Evolutionary conservation across 1,140 invertebrate species (phyloP).

Genomic region (Hetaerina americana): DNA sequence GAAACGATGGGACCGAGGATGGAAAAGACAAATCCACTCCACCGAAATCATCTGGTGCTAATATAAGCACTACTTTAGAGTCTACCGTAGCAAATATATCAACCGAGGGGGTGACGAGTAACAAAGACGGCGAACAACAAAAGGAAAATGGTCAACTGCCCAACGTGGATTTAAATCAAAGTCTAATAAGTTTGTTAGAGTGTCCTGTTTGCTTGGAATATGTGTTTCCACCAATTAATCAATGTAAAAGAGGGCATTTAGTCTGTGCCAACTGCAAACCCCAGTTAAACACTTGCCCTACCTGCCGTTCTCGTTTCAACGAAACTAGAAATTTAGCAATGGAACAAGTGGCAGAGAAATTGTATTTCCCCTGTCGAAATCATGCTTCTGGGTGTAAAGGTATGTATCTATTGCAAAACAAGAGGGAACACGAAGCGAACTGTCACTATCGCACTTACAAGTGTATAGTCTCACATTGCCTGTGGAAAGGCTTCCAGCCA

Average conservation of each 20-base stretch:
- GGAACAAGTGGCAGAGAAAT: slow-evolving; percentile 19
- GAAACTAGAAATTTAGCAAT: slow-evolving; percentile 17
- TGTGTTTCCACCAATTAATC: slow-evolving; percentile 20
- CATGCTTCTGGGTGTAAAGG: slow-evolving; percentile 14
- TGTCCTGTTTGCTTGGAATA: slow-evolving; percentile 24
- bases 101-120: no score
- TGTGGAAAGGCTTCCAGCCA: slow-evolving; percentile 18
- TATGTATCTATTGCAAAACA: slow-evolving; percentile 14
- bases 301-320: slow-evolving; percentile 17
- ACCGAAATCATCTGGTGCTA: no score
- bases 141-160: background rate
- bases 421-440: slow-evolving; percentile 17
- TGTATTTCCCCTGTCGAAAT: slow-evolving; percentile 20
- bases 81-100: no score
- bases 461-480: slow-evolving; percentile 17
- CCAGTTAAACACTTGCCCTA: slow-evolving; percentile 17
- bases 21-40: no score
- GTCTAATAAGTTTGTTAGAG: slow-evolving; percentile 18
- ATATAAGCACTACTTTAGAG: no score
- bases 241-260: slow-evolving; percentile 20
- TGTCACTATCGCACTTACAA: slow-evolving; percentile 18
- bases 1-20: no score
- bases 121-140: background rate
- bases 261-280: slow-evolving; percentile 17
- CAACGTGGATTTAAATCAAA: slow-evolving; percentile 13